Evolutionary conservation across 2,888 invertebrate genomes (phyloP), one percentile per base, ranked within the genome.

Genomic region (Rhagonycha fulva): DNA sequence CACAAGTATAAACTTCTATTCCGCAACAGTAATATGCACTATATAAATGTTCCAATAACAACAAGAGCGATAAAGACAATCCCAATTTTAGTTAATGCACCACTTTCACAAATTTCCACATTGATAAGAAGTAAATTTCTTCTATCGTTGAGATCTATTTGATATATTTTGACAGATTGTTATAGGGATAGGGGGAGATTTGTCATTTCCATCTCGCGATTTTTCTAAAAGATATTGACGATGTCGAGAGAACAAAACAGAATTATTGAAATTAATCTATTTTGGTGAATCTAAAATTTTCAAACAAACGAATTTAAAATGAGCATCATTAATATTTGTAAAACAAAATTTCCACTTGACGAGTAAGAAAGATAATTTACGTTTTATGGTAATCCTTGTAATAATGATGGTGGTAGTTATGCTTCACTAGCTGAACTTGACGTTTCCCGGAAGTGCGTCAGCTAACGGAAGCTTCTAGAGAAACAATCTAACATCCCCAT

Each of bases 61-160:
- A 19, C 62, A 61, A 75, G 26, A 70, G 24, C 68, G 82, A 81
- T 81, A 81, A 79, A 82, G 80, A 81, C 81, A 80, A 75, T 80
- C 71, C 77, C 80, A 81, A 82, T 82, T 82, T 78, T 73, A 75
- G 74, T 79, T 81, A 82, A 81, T 82, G 81, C 75, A 79, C 69
- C 77, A 76, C 77, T 75, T 73, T 70, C 80, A 81, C 81, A 82
- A 82, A 82, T 82, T 82, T 78, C 78, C 68, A 60, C 77, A 76
- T 76, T 79, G 82, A 82, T 82, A 82, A 81, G 81, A 77, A 80
- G 71, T 75, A 78, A 80, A 81, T 81, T 81, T 81, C 80, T 81
- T 78, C 71, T 74, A 72, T 67, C 23, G 67, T 14, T 66, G 30
- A 68, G 76, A 78, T 78, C 70, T 75, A 68, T 78, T 74, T 72